These are phyloP conservation scores for Carettochelys insculpta DNA, from an alignment of 2,113 vertebrate genomes.

Conservation along the genomic window DNA sequence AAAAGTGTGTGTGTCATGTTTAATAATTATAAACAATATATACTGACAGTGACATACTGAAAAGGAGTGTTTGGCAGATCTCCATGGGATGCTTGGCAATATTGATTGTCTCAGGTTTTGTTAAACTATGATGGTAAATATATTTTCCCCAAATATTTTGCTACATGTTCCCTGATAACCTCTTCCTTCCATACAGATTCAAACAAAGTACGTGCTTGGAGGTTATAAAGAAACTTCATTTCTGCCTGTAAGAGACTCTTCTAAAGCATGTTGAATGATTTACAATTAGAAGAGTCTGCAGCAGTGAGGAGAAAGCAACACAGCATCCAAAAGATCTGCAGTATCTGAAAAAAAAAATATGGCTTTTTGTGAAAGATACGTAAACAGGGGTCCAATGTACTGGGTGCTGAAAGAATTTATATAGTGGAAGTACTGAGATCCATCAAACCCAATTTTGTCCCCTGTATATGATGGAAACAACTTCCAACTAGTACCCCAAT, in stretches of 20 bases:
- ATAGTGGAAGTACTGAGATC: too few relatives aligned
- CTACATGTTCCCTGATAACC: fast-evolving
- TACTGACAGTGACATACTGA: fast-evolving
- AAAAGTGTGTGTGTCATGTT: fast-evolving
- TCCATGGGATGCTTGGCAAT: too few relatives aligned
- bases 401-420: too few relatives aligned
- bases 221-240: background rate
- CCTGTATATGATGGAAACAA: too few relatives aligned
- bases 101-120: background rate
- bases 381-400: background rate
- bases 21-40: background rate
- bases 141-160: background rate
- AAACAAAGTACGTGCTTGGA: background rate
- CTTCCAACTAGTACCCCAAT: too few relatives aligned
- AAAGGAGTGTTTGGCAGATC: background rate
- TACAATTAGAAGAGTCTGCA: background rate
- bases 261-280: background rate
- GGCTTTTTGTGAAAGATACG: background rate
- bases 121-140: background rate
- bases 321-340: fast-evolving
- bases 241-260: background rate
- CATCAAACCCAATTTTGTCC: too few relatives aligned
- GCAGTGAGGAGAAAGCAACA: background rate
- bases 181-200: background rate
- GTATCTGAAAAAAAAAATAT: background rate